Evolutionary conservation across 2,888 invertebrate genomes (phyloP), one percentile per base, ranked within the genome.

Genomic region (Hipparchia sbordonii): DNA sequence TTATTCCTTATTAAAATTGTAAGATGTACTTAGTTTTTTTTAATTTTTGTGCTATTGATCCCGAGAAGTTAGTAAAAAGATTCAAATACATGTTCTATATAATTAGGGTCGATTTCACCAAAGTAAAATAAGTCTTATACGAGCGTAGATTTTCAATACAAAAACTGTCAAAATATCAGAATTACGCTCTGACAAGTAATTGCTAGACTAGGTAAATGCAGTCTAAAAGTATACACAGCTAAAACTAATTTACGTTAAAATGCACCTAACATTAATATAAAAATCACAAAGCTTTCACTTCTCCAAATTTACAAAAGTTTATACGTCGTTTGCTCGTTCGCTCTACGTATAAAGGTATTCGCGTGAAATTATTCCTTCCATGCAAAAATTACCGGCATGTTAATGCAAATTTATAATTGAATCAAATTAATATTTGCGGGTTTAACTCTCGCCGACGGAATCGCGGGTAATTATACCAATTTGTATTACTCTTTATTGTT

Each of bases 351-450:
- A 72, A 70, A 57, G 67, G 54, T 74, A 60, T 70, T 72, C 71
- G 60, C 59, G 67, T 71, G 66, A 76, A 72, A 72, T 72, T 69
- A 71, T 74, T 72, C 69, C 67, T 65, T 71, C 71, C 72, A 74
- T 72, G 72, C 69, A 71, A 72, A 71, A 75, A 73, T 69, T 62
- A 45, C 66, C 69, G 59, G 51, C 66, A 67, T 74, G 70, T 74
- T 72, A 72, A 70, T 80, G 83, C 89, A 88, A 90, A 90, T 89
- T 88, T 88, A 87, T 90, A 90, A 90, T 91, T 90, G 89, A 86
- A 84, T 81, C 83, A 80, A 83, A 89, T 91, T 91, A 90, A 90
- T 91, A 90, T 90, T 89, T 88, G 86, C 86, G 79, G 82, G 71
- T 74, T 72, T 66, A 72, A 72, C 71, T 74, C 68, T 65, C 56